A percentile compares a stretch with the other conserved stretches of the same genome.
These are phyloP conservation scores for Tipula confusa DNA, from an alignment of 2,888 invertebrate genomes.

Conservation along the genomic window DNA sequence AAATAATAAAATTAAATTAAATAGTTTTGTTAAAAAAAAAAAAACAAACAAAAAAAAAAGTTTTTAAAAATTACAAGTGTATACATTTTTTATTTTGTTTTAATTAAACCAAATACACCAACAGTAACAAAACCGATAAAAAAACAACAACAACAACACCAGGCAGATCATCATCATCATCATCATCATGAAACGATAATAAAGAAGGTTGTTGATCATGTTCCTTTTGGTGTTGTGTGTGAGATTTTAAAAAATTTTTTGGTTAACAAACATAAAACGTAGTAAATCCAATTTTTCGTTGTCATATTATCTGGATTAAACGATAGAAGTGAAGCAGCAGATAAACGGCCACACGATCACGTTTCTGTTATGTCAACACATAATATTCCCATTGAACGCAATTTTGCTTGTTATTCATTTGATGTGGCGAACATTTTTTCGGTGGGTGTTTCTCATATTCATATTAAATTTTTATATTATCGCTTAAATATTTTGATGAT, in stretches of 20 bases:
- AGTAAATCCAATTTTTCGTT: too few species aligned
- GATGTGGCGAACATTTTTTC: not conserved
- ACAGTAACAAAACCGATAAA: not conserved
- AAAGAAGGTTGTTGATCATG: not conserved
- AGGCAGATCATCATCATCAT: too few species aligned
- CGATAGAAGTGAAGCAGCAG: not conserved
- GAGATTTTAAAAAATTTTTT: not conserved
- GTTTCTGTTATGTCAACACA: not conserved
- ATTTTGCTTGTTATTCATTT: too few species aligned
- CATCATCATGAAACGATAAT: not conserved
- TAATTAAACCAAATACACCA: not conserved
- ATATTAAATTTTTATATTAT: not conserved
- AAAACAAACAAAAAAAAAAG: too few species aligned
- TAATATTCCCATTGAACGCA: not conserved
- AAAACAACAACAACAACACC: too few species aligned
- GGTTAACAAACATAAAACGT: not conserved
- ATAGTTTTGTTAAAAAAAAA: too few species aligned
- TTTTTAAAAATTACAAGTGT: not conserved
- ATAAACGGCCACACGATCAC: too few species aligned
- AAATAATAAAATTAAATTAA: too few species aligned
- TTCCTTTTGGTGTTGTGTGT: not conserved
- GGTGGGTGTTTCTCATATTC: not conserved
- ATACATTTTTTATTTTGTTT: not conserved
- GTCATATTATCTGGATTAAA: not conserved
- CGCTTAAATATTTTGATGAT: slow-evolving; percentile 3